Percentiles rank a stretch among this genome's conserved stretches.
phyloP scores from a whole-genome alignment of 2,113 vertebrate species.

The Labeo catla region DNA sequence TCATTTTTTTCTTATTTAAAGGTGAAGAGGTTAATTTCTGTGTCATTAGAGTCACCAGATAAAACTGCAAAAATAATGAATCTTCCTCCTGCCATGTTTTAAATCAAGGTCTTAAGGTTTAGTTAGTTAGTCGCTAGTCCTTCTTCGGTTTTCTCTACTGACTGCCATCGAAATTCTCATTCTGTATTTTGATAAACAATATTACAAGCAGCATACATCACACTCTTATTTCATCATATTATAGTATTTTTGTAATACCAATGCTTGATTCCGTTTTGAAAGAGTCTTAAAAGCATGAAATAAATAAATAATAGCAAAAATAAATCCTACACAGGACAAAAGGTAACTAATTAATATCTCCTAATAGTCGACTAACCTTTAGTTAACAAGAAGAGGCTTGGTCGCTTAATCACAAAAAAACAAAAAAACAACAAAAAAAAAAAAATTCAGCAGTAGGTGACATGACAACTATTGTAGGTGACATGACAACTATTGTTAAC shows the following conservation, averaged over 20 bases:
- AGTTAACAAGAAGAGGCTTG: too few relatives aligned
- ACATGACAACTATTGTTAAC: too few relatives aligned
- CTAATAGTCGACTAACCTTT: too few relatives aligned
- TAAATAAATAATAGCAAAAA: too few relatives aligned
- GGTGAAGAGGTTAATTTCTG: neutral
- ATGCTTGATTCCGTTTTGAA: too few relatives aligned
- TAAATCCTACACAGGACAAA: too few relatives aligned
- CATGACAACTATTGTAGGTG: too few relatives aligned
- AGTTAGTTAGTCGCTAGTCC: neutral
- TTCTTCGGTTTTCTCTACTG: neutral
- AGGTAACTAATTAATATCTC: too few relatives aligned
- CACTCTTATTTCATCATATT: neutral
- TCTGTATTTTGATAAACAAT: neutral
- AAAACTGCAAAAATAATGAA: neutral
- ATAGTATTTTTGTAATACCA: neutral
- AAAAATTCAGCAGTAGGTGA: too few relatives aligned
- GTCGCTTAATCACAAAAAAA: too few relatives aligned
- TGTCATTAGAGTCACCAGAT: neutral
- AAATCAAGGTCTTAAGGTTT: neutral
- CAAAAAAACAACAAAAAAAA: too few relatives aligned
- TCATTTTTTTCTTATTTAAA: constrained; percentile 1
- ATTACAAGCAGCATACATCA: neutral
- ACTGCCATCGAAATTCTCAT: neutral
- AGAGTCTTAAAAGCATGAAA: too few relatives aligned
- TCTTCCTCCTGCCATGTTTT: neutral